phyloP scores from a whole-genome alignment of 2,113 vertebrate species.

The Ursus arctos region DNA sequence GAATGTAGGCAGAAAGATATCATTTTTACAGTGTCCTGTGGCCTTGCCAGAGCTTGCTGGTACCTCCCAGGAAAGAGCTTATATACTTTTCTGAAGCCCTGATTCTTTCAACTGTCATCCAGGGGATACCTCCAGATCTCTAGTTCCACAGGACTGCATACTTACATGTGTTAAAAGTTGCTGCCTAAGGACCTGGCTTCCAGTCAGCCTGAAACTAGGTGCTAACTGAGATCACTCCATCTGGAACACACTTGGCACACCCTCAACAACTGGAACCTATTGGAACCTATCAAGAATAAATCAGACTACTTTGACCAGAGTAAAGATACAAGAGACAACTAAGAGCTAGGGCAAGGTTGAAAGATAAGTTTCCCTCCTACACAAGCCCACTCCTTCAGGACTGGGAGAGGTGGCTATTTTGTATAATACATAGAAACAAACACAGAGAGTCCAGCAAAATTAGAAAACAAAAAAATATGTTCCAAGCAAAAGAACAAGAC shows the following conservation, averaged over 20 bases:
- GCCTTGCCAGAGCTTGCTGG: neutral
- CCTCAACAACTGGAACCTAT: neutral
- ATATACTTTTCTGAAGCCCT: neutral
- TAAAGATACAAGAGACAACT: neutral
- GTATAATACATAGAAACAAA: neutral
- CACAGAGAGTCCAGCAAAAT: neutral
- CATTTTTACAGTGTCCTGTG: neutral
- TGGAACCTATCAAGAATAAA: neutral
- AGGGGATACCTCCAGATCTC: neutral
- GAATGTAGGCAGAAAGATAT: neutral
- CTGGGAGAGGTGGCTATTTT: neutral
- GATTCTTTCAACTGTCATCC: neutral
- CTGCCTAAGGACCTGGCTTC: neutral
- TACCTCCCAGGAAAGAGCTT: neutral
- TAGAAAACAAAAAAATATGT: neutral
- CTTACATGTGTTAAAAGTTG: neutral
- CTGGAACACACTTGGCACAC: neutral
- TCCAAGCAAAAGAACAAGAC: neutral
- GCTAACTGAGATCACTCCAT: neutral
- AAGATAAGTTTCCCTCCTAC: neutral
- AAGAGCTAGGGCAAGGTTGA: neutral
- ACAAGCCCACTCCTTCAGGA: neutral
- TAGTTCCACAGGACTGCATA: neutral
- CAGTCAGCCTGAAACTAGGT: neutral
- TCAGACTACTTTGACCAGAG: neutral